Conservation (phyloP, 2,888 invertebrate genomes). For the Spilarctia lutea region DNA sequence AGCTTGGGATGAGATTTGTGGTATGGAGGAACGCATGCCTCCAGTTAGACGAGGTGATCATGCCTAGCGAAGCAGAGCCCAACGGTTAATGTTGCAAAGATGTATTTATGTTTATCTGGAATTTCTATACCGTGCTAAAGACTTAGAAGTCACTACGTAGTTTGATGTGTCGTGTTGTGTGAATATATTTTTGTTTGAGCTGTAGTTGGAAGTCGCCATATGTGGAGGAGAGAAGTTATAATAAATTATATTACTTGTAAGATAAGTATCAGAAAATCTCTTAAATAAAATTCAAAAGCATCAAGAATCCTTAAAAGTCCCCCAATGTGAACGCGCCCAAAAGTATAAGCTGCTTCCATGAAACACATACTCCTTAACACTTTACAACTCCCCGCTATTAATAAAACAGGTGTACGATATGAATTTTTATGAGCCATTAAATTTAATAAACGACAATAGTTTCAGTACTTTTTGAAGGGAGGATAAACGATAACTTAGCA, state of each 20-base stretch:
- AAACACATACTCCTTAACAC: conserved; percentile 28
- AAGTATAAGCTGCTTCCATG: conserved; percentile 9
- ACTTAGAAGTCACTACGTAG: too few relatives aligned
- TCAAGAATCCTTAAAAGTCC: not conserved
- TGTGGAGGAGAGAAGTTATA: too few relatives aligned
- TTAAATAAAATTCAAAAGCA: not conserved
- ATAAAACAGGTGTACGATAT: conserved; percentile 48
- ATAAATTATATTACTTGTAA: not conserved
- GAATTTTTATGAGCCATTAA: conserved; percentile 45
- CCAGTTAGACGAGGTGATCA: too few relatives aligned
- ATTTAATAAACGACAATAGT: conserved; percentile 15
- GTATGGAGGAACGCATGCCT: not conserved
- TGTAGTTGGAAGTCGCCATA: too few relatives aligned
- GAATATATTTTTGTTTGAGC: too few relatives aligned
- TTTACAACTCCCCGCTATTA: conserved; percentile 22
- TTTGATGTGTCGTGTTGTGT: too few relatives aligned
- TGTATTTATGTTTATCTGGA: too few relatives aligned
- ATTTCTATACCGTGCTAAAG: too few relatives aligned
- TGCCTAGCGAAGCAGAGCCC: too few relatives aligned
- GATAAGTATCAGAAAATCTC: not conserved
- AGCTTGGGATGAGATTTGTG: not conserved
- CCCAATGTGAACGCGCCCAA: conserved; percentile 12
- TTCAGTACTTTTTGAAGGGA: not conserved
- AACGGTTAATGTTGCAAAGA: too few relatives aligned
- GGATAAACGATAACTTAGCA: not conserved